These are phyloP conservation scores for Lucinisca nassula DNA, from an alignment of 2,888 invertebrate genomes.

Conservation along the genomic window DNA sequence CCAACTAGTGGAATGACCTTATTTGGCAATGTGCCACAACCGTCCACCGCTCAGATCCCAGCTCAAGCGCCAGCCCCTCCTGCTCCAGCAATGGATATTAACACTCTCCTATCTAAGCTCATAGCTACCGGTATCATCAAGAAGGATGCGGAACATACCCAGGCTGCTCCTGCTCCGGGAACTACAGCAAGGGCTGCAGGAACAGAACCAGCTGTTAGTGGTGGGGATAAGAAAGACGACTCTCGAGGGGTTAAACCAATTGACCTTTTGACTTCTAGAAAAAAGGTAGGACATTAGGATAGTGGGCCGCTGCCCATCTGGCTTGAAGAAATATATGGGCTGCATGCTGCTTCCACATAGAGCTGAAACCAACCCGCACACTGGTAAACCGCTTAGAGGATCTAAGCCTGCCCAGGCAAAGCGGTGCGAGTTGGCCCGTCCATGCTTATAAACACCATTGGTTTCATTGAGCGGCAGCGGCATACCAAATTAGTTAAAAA, in stretches of 20 bases:
- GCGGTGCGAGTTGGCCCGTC: no score
- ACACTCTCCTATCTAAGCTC: constrained; percentile 94
- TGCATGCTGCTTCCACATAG: no score
- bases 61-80: constrained; percentile 15
- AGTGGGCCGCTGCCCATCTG: no score
- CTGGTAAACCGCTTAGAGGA: no score
- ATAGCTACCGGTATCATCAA: constrained; percentile 94
- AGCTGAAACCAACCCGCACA: no score
- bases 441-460: no score
- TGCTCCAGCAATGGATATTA: constrained; percentile 90
- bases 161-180: background rate
- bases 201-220: background rate
- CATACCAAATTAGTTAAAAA: no score
- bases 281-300: no score
- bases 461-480: no score
- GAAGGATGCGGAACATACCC: constrained; percentile 44
- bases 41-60: background rate
- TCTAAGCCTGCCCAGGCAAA: no score
- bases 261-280: background rate
- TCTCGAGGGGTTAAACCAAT: background rate
- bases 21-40: constrained; percentile 16
- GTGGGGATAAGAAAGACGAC: background rate
- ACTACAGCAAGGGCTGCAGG: background rate
- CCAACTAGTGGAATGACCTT: constrained; percentile 45
- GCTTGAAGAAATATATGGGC: no score